Base-by-base conservation (phyloP, 2,113 vertebrate species). In the Rattus rattus region DNA sequence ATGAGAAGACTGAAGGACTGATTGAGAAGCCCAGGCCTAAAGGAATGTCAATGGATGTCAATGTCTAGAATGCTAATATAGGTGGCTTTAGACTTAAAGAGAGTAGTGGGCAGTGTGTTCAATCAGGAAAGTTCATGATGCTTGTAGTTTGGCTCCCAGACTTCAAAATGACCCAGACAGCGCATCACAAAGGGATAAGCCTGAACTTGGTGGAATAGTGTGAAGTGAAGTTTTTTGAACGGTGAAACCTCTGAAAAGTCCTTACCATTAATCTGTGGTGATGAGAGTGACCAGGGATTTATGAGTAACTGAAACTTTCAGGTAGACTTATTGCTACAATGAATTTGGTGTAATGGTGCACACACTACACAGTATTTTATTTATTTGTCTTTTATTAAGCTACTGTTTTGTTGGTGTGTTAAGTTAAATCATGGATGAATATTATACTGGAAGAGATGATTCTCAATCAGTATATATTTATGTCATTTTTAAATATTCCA, bases 361-460 rank as follows among this genome's bases (percentile, higher is more conserved):
- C 9, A 43, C 7, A 43, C 39, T 3, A 22, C 47, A 28, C 16
- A 80, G 28, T 28, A 26, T 63, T 69, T 33, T 69, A 22, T 39
- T 73, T 73, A 39, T 39, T 73, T 73, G 4, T 20, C 73, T 81
- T 86, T 54, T 39, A 84, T 70, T 61, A n/a, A 33, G 9, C 54
- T 5, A 33, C 22, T 75, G n/a, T 73, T 81, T 75, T 49, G 88
- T 30, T 2, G 43, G 61, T 12, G 3, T n/a, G 79, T 95, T 90
- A 87, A 77, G 43, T 43, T 90, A 83, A 65, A 33, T 20, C 54
- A 28, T 81, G 26, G 96, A 94, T 81, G 19, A 90, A 19, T 43
- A 90, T 59, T 85, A 90, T 90, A 92, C 61, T 52, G 63, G 77
- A 59, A 95, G 26, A 83, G 43, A 90, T 54, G 20, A 43, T n/a